phyloP scores from a whole-genome alignment of 2,888 invertebrate genomes.

The Plebejus anna region DNA sequence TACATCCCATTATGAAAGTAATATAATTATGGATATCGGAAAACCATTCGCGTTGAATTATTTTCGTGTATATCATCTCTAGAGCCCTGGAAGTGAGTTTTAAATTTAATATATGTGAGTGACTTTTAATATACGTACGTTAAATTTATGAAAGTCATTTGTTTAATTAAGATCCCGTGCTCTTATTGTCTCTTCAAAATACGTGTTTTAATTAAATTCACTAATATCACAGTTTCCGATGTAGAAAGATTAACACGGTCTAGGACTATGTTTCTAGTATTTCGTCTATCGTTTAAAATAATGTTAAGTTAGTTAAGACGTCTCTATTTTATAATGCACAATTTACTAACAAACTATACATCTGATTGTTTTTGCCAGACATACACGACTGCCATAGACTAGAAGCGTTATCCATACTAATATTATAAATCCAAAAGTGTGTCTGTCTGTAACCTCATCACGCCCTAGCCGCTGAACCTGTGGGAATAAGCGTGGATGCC shows the following conservation, averaged over 20 bases:
- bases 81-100: slow-evolving; percentile 27
- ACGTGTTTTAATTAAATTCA: slow-evolving; percentile 1
- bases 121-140: slow-evolving; percentile 20
- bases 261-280: too few relatives aligned
- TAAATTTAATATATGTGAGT: slow-evolving; percentile 28
- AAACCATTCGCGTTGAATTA: slow-evolving; percentile 34
- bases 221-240: slow-evolving; percentile 4
- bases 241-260: background rate
- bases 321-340: too few relatives aligned
- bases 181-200: background rate
- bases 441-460: too few relatives aligned
- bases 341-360: too few relatives aligned
- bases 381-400: too few relatives aligned
- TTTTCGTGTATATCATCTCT: slow-evolving; percentile 31
- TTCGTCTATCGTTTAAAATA: too few relatives aligned
- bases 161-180: slow-evolving; percentile 46
- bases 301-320: too few relatives aligned
- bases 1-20: slow-evolving; percentile 23
- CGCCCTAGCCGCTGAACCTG: too few relatives aligned
- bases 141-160: slow-evolving; percentile 44
- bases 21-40: slow-evolving; percentile 33
- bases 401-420: too few relatives aligned
- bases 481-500: too few relatives aligned
- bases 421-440: too few relatives aligned
- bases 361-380: too few relatives aligned